Conservation (phyloP, 2,888 invertebrate genomes). For the Geophilus truncorum region DNA sequence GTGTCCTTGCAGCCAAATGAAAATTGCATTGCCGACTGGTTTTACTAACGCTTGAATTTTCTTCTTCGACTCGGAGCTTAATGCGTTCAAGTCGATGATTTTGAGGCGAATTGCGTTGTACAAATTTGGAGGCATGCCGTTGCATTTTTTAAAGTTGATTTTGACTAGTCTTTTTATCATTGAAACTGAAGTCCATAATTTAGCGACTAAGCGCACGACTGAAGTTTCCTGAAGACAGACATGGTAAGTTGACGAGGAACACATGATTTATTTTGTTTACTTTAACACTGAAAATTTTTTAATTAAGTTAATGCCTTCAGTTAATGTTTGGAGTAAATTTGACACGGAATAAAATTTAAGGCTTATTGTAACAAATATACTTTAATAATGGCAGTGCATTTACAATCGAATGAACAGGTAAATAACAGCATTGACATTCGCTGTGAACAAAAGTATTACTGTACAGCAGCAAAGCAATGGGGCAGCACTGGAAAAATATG, state of each 20-base stretch:
- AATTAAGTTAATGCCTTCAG: not conserved
- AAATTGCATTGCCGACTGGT: not conserved
- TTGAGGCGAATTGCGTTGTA: not conserved
- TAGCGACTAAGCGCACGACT: not conserved
- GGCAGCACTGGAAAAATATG: no score
- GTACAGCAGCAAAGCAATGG: not conserved
- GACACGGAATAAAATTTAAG: not conserved
- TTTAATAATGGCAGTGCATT: not conserved
- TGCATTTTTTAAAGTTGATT: not conserved
- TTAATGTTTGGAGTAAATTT: no score
- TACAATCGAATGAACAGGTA: no score
- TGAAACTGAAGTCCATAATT: conserved; percentile 12
- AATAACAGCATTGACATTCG: no score
- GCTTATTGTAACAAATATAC: not conserved
- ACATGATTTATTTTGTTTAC: not conserved
- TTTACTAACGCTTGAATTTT: not conserved
- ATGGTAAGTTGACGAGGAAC: not conserved
- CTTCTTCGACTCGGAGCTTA: not conserved
- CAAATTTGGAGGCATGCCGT: not conserved
- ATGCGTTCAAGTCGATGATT: not conserved
- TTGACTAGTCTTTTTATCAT: not conserved
- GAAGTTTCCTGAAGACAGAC: not conserved
- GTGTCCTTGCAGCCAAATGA: not conserved
- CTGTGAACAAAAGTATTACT: no score
- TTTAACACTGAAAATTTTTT: not conserved